Conservation (phyloP, 2,888 invertebrate species). For the Lacanobia wlatinum region DNA sequence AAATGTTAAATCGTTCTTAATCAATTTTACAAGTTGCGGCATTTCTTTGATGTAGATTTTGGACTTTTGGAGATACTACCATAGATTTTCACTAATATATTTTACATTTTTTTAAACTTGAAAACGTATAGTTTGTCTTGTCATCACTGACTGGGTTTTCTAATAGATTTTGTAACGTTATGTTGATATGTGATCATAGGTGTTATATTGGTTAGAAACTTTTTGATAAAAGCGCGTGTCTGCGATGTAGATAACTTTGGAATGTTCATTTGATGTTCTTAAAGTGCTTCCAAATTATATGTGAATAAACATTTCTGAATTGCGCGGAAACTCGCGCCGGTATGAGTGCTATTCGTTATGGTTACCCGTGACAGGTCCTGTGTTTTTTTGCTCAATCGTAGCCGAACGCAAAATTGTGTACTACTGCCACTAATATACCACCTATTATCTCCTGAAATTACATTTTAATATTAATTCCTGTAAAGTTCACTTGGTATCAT, state of each 20-base stretch:
- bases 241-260: slow-evolving; percentile 38
- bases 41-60: slow-evolving; percentile 51
- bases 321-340: slow-evolving; percentile 24
- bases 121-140: slow-evolving; percentile 46
- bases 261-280: slow-evolving; percentile 50
- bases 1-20: slow-evolving; percentile 52
- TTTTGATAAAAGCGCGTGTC: slow-evolving; percentile 37
- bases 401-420: slow-evolving; percentile 31
- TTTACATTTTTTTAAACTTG: slow-evolving; percentile 37
- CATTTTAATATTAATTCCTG: slow-evolving; percentile 45
- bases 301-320: slow-evolving; percentile 30
- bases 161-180: slow-evolving; percentile 55
- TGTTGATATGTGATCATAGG: slow-evolving; percentile 69
- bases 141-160: slow-evolving; percentile 47
- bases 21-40: slow-evolving; percentile 47
- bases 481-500: slow-evolving; percentile 37
- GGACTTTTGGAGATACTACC: slow-evolving; percentile 62
- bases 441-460: slow-evolving; percentile 57
- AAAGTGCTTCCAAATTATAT: slow-evolving; percentile 66
- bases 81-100: slow-evolving; percentile 56
- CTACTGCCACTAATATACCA: slow-evolving; percentile 61
- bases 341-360: slow-evolving; percentile 30
- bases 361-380: slow-evolving; percentile 39
- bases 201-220: slow-evolving; percentile 79
- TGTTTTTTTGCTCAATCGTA: slow-evolving; percentile 65